Evolutionary conservation across 2,113 vertebrate genomes (phyloP), one percentile per base, ranked within the genome.

Genomic region (Gila orcuttii): DNA sequence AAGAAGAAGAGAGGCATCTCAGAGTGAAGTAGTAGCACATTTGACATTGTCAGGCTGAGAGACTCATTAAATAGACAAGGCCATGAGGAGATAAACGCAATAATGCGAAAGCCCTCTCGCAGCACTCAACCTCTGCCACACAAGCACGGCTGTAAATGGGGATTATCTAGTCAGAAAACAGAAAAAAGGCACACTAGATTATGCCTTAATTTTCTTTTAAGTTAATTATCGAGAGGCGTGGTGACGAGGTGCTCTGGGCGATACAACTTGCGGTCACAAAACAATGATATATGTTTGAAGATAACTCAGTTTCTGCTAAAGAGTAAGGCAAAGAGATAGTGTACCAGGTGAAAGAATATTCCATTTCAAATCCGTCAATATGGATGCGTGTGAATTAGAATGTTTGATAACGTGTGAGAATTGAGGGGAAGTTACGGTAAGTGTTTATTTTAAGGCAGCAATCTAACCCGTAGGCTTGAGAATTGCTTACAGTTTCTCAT

Each of bases 161-260:
- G 19, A 52, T 89, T 86, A 86, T 87, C 76, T 87, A 76, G 47
- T 89, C 88, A 85, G 83, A 47, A 89, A 86, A 87, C 42, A 59
- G 75, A 28, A 57, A 13, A 81, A 83, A 84, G 69, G 23, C 33
- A 31, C 60, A 25, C 64, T 57, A 89, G 87, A 89, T 87, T 85
- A 83, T 31, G 55, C 39, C 47, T 86, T 88, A 42, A 85, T 85
- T 79, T 82, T 73, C 86, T 90, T 86, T 88, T 86, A 90, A 89
- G 69, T 66, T 87, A 85, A 90, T 90, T 89, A 88, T 77, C 36
- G 31, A 66, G 79, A 80, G 73, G 64, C 11, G 3, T 75, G 84
- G 69, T 82, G 59, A 45, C 76, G 33, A 71, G 60, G 55, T 64
- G 45, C 79, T 87, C 64, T 39, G 9, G 47, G 83, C 87, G 10